phyloP scores from a whole-genome alignment of 2,888 invertebrate species.

The Acanthosepion esculentum region DNA sequence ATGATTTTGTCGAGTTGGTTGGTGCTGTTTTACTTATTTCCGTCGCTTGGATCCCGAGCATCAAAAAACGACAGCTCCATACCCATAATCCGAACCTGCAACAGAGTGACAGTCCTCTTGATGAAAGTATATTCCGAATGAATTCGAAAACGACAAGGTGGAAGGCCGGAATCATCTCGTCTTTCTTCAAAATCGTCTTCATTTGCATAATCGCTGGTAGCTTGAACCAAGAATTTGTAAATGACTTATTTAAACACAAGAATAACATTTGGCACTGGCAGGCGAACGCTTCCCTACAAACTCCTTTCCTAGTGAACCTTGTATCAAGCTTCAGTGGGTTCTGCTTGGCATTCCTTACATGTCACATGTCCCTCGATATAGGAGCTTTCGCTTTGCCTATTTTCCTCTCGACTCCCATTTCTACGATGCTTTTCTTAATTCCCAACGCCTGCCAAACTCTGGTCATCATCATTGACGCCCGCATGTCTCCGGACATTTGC shows the following conservation, averaged over 20 bases:
- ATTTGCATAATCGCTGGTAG: constrained; percentile 41
- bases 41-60: neutral
- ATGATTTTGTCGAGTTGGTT: neutral
- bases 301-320: constrained; percentile 55
- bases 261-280: constrained; percentile 50
- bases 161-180: constrained; percentile 48
- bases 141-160: neutral
- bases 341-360: neutral
- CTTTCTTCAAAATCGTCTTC: constrained; percentile 48
- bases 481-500: neutral
- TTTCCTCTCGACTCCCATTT: constrained; percentile 59
- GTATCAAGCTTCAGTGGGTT: constrained; percentile 54
- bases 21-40: neutral
- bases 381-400: constrained; percentile 65
- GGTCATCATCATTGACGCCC: neutral
- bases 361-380: neutral
- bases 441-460: constrained; percentile 50
- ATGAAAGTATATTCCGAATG: neutral
- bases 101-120: neutral
- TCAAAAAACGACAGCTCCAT: neutral
- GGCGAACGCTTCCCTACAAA: neutral
- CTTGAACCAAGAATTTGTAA: neutral
- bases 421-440: constrained; percentile 54
- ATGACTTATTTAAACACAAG: neutral
- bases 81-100: neutral